phyloP scores from a whole-genome alignment of 2,888 invertebrate genomes.

The Timema podura region DNA sequence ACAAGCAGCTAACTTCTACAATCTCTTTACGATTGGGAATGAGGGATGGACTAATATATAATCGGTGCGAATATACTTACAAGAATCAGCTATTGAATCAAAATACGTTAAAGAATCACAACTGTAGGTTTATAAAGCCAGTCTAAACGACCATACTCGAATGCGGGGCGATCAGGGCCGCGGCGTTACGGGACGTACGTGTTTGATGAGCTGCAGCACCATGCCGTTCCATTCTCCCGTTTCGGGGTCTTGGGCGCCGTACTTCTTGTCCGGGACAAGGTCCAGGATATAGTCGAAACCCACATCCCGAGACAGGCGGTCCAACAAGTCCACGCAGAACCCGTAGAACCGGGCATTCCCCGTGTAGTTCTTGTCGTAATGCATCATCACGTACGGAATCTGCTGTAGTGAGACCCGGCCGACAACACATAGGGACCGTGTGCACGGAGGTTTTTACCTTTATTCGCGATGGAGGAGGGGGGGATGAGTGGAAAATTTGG shows the following conservation, averaged over 20 bases:
- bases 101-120: no score
- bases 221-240: slow-evolving; percentile 65
- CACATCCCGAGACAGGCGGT: slow-evolving; percentile 60
- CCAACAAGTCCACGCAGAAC: slow-evolving; percentile 72
- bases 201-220: slow-evolving; percentile 65
- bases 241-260: slow-evolving; percentile 58
- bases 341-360: slow-evolving; percentile 74
- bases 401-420: slow-evolving; percentile 49
- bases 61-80: no score
- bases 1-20: no score
- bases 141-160: no score
- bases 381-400: slow-evolving; percentile 71
- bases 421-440: no score
- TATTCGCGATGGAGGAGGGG: background rate
- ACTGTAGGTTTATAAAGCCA: no score
- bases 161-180: no score
- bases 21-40: no score
- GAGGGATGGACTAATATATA: no score
- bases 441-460: no score
- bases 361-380: slow-evolving; percentile 61
- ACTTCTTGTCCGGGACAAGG: slow-evolving; percentile 65
- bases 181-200: slow-evolving; percentile 50
- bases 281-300: slow-evolving; percentile 69
- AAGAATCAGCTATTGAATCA: no score
- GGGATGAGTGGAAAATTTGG: background rate